Evolutionary conservation across 2,113 vertebrate genomes (phyloP).

Genomic region (Tachuris rubrigastra): DNA sequence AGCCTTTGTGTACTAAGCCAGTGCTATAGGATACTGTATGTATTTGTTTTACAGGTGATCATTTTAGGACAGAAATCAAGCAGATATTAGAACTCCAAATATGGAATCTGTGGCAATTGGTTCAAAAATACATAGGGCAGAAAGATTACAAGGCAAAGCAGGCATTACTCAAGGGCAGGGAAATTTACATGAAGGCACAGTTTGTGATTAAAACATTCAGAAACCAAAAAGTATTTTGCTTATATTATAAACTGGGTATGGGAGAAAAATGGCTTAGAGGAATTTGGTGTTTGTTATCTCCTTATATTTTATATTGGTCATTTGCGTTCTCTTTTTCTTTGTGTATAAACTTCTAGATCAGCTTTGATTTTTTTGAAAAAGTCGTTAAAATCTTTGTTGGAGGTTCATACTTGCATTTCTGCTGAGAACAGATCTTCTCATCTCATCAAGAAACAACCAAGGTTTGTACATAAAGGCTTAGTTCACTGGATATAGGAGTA

Average conservation of each 20-base stretch:
- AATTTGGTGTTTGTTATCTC: neutral
- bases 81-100: neutral
- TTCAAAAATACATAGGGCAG: neutral
- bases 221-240: neutral
- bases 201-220: neutral
- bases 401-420: neutral
- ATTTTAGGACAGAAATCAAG: neutral
- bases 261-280: neutral
- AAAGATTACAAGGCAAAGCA: neutral
- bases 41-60: neutral
- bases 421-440: neutral
- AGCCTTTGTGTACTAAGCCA: neutral
- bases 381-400: neutral
- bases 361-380: neutral
- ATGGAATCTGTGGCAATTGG: neutral
- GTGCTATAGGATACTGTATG: neutral
- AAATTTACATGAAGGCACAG: neutral
- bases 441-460: neutral
- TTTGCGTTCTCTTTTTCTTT: neutral
- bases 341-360: neutral
- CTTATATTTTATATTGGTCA: neutral
- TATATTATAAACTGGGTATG: neutral
- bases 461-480: neutral
- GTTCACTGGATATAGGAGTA: neutral
- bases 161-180: neutral